Evolutionary conservation across 2,888 invertebrate genomes (phyloP), one percentile per base, ranked within the genome.

Genomic region (Caradrina clavipalpis): DNA sequence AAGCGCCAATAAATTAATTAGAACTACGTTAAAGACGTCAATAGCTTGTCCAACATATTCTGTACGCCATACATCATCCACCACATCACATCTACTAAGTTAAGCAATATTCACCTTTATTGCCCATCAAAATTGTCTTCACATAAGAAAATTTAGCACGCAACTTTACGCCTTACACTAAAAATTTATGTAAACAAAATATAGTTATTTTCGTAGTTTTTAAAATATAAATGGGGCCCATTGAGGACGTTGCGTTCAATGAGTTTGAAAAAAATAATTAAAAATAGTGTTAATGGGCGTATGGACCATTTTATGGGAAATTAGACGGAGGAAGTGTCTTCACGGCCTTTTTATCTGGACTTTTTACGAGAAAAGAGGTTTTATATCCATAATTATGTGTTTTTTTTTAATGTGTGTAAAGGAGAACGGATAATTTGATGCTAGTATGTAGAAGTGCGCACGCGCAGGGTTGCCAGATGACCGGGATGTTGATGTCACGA

Each of bases 1-100:
- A 94, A 94, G 93, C 94, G 93, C 93, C 91, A 94, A 94, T 94
- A 95, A 95, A 93, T 94, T 94, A 94, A 95, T 95, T 93, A 93
- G 88, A 91, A 86, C 85, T 86, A 76, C 92, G 87, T 91, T 94
- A 94, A 91, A 95, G 94, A 93, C 95, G 94, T 93, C 93, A 94
- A 94, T 95, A 92, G 93, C 92, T 88, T 93, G 92, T 89, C 88
- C 83, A 74, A 76, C 77, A 85, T 82, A 82, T 86, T 84, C 76
- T 80, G 79, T 81, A 85, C 82, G 76, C 85, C 86, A 85, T 90
- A 90, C 91, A 92, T 87, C 88, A 89, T 88, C 86, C 69, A 82
- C 86, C 73, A 65, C 81, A 85, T 82, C 83, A 80, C 76, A 69
- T 57, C 63, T 68, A 69, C 78, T 80, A 57, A 57, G 84, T 73